These are phyloP conservation scores for Esox masquinongy DNA, from an alignment of 2,797 vertebrate genomes.

Conservation along the genomic window DNA sequence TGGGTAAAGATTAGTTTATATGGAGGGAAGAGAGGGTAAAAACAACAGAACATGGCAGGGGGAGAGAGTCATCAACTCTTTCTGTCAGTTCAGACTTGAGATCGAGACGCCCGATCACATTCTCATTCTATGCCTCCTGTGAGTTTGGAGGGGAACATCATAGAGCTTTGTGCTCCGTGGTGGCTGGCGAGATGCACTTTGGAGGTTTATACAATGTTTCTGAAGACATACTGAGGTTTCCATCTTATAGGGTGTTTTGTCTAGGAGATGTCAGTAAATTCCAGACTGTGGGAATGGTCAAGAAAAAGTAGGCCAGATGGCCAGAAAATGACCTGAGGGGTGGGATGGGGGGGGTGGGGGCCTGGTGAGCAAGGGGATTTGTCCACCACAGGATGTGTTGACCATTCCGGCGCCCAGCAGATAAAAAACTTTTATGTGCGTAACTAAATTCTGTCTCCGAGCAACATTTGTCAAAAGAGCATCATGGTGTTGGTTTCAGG, in stretches of 20 bases:
- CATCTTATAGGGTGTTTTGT: conserved; percentile 33
- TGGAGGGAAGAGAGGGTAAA: conserved; percentile 31
- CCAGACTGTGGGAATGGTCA: conserved; percentile 17
- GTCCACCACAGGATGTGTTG: background rate
- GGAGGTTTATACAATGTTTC: conserved; percentile 27
- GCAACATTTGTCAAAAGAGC: background rate
- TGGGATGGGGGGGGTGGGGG: too few species aligned
- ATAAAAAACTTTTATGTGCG: background rate
- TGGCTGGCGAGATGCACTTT: conserved; percentile 30
- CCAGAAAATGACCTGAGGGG: background rate
- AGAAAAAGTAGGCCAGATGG: background rate
- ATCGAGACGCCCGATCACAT: background rate
- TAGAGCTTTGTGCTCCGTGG: conserved; percentile 21
- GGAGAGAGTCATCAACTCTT: conserved; percentile 26
- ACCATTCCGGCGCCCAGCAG: background rate
- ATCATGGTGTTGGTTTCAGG: background rate
- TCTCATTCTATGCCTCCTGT: background rate
- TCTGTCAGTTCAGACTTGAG: conserved; percentile 29
- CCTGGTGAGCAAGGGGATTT: conserved; percentile 9
- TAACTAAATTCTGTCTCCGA: conserved; percentile 6
- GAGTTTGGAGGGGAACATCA: conserved; percentile 11
- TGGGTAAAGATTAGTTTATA: conserved; percentile 49
- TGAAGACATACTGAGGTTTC: conserved; percentile 15
- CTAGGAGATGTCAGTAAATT: conserved; percentile 27
- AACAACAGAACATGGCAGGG: conserved; percentile 11